These are phyloP conservation scores for Sesia apiformis DNA, from an alignment of 2,888 invertebrate genomes.

Conservation along the genomic window DNA sequence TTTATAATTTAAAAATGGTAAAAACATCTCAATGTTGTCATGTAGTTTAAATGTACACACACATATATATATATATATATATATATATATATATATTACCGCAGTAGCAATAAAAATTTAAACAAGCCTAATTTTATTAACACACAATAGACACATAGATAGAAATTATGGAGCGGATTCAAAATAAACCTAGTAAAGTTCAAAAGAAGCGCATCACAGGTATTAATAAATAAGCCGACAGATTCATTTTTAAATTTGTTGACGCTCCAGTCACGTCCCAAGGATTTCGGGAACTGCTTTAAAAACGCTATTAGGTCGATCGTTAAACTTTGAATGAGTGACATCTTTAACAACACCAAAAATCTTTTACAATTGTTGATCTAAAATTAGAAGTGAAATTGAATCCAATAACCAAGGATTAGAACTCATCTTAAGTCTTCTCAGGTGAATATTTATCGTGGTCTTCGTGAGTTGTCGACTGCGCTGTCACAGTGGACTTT, in stretches of 20 bases:
- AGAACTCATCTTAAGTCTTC: slow-evolving; percentile 2
- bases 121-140: too few species aligned
- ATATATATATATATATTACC: too few species aligned
- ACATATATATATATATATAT: too few species aligned
- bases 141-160: too few species aligned
- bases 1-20: too few species aligned
- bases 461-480: slow-evolving; percentile 54
- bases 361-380: slow-evolving; percentile 7
- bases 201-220: slow-evolving; percentile 34
- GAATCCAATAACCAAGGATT: not conserved
- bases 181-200: slow-evolving; percentile 23
- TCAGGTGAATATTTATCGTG: slow-evolving; percentile 17
- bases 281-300: slow-evolving; percentile 68
- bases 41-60: too few species aligned
- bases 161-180: too few species aligned
- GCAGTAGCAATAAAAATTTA: too few species aligned
- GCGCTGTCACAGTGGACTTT: slow-evolving; percentile 50
- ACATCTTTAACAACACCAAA: slow-evolving; percentile 54
- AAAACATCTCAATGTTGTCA: too few species aligned
- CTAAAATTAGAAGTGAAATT: slow-evolving; percentile 4
- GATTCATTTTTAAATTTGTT: slow-evolving; percentile 66
- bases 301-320: slow-evolving; percentile 70
- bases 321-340: slow-evolving; percentile 71
- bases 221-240: slow-evolving; percentile 38
- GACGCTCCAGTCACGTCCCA: slow-evolving; percentile 66